Conservation (phyloP, 2,113 vertebrate species). For the Phylloscopus trochiloides region DNA sequence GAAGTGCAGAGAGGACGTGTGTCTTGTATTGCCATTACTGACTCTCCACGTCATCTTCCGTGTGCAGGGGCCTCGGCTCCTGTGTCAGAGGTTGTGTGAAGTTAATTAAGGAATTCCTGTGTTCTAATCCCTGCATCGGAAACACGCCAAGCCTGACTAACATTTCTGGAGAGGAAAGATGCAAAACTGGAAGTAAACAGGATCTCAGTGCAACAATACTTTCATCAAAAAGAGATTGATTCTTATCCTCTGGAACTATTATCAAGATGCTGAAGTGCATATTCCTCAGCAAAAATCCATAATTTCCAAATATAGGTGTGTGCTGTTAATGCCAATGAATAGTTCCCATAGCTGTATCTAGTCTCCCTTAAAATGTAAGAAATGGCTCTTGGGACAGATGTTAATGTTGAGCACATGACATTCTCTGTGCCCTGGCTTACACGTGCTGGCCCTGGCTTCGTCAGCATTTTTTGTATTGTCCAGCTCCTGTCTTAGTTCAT, state of each 20-base stretch:
- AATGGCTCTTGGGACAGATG: neutral
- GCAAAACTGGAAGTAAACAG: slow-evolving; percentile 18
- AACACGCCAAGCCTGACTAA: neutral
- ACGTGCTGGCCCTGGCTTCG: neutral
- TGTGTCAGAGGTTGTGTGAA: neutral
- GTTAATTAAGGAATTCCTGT: slow-evolving; percentile 27
- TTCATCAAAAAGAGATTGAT: neutral
- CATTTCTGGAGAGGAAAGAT: neutral
- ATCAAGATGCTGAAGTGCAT: neutral
- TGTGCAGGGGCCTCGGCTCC: neutral
- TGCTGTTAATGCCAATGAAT: neutral
- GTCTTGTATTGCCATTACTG: neutral
- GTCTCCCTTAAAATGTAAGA: neutral
- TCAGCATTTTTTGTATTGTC: neutral
- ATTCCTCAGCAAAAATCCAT: neutral
- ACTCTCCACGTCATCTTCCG: neutral
- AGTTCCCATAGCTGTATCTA: neutral
- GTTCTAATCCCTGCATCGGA: neutral
- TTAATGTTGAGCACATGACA: neutral
- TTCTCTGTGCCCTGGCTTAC: neutral
- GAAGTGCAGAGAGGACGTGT: neutral
- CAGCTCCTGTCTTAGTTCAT: neutral
- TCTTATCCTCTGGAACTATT: neutral
- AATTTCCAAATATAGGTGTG: neutral
- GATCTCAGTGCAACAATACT: neutral